phyloP scores from a whole-genome alignment of 2,888 invertebrate species.

The Caprella mutica region DNA sequence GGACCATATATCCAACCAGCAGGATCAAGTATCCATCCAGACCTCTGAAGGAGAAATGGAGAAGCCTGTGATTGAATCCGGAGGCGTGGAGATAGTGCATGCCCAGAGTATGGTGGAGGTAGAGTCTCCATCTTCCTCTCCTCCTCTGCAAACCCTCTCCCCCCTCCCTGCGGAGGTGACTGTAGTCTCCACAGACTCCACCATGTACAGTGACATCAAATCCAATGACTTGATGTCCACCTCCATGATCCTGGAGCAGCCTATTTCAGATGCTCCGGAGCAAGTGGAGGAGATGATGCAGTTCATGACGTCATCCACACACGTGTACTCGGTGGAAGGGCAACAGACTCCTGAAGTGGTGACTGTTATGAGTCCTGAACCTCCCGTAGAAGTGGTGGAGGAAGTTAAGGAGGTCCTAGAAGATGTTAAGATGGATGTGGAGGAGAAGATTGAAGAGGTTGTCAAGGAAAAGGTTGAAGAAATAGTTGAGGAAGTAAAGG shows the following conservation, averaged over 20 bases:
- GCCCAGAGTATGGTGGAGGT: slow-evolving; percentile 33
- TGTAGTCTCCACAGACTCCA: background rate
- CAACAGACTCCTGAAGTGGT: slow-evolving; percentile 1
- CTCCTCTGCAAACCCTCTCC: background rate
- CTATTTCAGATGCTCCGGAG: background rate
- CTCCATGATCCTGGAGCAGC: slow-evolving; percentile 1
- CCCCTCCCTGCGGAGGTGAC: slow-evolving; percentile 1
- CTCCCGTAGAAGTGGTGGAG: background rate
- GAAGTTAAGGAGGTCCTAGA: background rate
- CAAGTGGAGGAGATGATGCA: slow-evolving; percentile 9
- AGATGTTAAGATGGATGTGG: background rate
- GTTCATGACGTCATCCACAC: too few relatives aligned
- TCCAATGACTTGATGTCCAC: slow-evolving; percentile 2
- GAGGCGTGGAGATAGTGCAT: slow-evolving; percentile 27
- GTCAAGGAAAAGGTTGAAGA: background rate
- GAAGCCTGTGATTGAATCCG: slow-evolving; percentile 6
- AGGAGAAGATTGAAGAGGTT: background rate
- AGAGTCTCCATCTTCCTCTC: slow-evolving; percentile 19
- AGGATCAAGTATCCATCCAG: background rate
- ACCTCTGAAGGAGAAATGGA: background rate
- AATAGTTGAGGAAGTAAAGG: background rate
- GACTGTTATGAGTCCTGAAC: slow-evolving; percentile 1
- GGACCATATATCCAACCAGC: background rate
- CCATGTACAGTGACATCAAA: background rate
- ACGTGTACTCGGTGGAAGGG: too few relatives aligned